Percentiles rank a stretch among this genome's conserved stretches.
phyloP scores from a whole-genome alignment of 2,113 vertebrate species.

The Rattus norvegicus region GRCr8 NC_086026.1:27318501-27319000 shows the following conservation, averaged over 20 bases:
- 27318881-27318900: background rate
- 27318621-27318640: background rate
- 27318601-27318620: background rate
- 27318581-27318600: background rate
- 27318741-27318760: background rate
- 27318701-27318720: slow-evolving; percentile 45
- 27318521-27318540: background rate
- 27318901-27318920: background rate
- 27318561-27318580: background rate
- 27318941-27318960: background rate
- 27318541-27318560: background rate
- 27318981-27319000: background rate
- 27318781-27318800: background rate
- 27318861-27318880: background rate
- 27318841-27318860: background rate
- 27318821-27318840: slow-evolving; percentile 26
- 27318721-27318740: background rate
- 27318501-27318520: background rate
- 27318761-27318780: background rate
- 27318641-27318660: background rate
- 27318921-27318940: background rate
- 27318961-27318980: background rate
- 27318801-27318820: background rate
- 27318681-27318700: slow-evolving; percentile 40
- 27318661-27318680: slow-evolving; percentile 7